phyloP scores from a whole-genome alignment of 1,140 invertebrate species.

The Nephotettix cincticeps region DNA sequence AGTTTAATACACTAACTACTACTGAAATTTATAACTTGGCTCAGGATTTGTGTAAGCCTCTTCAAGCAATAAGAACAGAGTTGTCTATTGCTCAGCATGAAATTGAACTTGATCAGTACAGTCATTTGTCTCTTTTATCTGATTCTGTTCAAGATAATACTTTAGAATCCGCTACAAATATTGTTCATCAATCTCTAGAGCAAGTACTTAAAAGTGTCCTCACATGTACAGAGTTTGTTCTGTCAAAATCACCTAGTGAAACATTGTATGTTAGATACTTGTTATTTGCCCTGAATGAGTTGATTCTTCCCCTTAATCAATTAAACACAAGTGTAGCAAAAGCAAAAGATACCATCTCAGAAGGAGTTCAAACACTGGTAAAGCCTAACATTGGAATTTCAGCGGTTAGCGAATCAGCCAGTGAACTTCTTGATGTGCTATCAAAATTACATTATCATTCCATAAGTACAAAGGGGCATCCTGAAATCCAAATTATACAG shows the following conservation, averaged over 20 bases:
- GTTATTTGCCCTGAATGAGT: conserved; percentile 37
- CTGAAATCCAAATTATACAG: conserved; percentile 13
- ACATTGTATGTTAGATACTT: conserved; percentile 37
- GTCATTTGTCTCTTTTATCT: conserved; percentile 3
- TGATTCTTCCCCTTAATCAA: conserved; percentile 36
- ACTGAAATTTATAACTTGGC: conserved; percentile 34
- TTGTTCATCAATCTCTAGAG: conserved; percentile 31
- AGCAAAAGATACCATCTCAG: conserved; percentile 36
- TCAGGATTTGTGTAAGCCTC: conserved; percentile 38
- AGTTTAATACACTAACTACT: conserved; percentile 12
- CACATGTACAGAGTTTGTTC: conserved; percentile 37
- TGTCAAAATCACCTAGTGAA: conserved; percentile 37
- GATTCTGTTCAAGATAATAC: not conserved
- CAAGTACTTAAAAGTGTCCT: conserved; percentile 36
- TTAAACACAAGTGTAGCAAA: conserved; percentile 36
- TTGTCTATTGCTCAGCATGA: conserved; percentile 39
- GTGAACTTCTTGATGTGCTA: conserved; percentile 32
- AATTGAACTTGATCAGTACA: conserved; percentile 40
- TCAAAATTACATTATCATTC: conserved; percentile 20
- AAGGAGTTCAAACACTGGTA: conserved; percentile 22
- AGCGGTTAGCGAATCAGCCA: conserved; percentile 35
- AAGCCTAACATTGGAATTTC: conserved; percentile 36
- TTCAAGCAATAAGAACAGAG: conserved; percentile 39
- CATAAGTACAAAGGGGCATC: not conserved
- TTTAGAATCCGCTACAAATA: not conserved